These are phyloP conservation scores for Alca torda DNA, from an alignment of 2,797 vertebrate genomes.

Conservation along the genomic window DNA sequence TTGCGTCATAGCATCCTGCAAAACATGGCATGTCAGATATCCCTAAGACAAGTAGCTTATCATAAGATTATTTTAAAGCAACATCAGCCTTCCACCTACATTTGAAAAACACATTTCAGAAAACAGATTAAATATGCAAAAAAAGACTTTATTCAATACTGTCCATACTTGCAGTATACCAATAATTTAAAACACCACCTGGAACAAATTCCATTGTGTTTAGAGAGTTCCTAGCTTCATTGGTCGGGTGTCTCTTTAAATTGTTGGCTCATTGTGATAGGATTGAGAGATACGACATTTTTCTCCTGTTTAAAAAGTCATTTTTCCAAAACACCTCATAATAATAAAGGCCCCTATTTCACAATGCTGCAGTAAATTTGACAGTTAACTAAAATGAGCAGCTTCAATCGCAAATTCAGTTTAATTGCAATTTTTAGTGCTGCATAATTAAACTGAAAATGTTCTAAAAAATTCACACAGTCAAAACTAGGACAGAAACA, in stretches of 20 bases:
- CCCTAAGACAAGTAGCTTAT: not conserved
- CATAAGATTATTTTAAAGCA: not conserved
- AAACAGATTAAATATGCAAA: not conserved
- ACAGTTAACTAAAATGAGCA: slow-evolving; percentile 68
- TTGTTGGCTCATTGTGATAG: not conserved
- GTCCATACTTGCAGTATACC: not conserved
- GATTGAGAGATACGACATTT: not conserved
- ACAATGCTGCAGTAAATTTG: slow-evolving; percentile 32
- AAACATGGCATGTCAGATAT: slow-evolving; percentile 16
- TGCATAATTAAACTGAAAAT: slow-evolving; percentile 68
- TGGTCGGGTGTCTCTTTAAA: not conserved
- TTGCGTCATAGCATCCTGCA: not conserved
- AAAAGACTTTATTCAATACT: not conserved
- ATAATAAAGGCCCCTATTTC: slow-evolving; percentile 45
- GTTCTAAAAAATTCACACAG: slow-evolving; percentile 18
- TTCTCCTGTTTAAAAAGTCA: not conserved
- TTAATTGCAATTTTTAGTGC: slow-evolving; percentile 69
- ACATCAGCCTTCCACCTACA: not conserved
- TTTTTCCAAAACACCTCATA: slow-evolving; percentile 46
- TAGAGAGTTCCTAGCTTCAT: not conserved
- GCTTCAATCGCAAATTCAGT: slow-evolving; percentile 66
- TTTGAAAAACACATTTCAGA: not conserved
- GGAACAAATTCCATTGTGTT: not conserved
- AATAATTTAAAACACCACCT: not conserved
- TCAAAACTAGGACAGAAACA: slow-evolving; percentile 43